Conservation (phyloP, 2,797 vertebrate species). For the Enteromius paludinosus region DNA sequence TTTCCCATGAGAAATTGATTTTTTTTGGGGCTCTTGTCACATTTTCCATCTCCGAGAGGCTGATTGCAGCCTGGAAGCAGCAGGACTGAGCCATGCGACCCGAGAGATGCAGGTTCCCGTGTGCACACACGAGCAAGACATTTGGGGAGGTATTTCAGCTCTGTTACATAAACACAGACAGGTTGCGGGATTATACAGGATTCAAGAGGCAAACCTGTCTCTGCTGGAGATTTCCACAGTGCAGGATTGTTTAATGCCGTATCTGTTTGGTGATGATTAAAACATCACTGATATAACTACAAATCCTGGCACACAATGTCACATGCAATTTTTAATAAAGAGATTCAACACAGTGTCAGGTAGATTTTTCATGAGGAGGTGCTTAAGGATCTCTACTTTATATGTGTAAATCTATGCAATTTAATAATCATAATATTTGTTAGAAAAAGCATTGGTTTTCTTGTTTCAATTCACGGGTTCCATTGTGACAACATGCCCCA, state of each 20-base stretch:
- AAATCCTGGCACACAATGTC: constrained; percentile 42
- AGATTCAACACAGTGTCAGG: constrained; percentile 28
- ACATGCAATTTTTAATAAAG: constrained; percentile 40
- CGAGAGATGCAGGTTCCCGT: constrained; percentile 27
- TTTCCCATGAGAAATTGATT: background rate
- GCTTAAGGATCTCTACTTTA: background rate
- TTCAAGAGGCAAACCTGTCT: constrained; percentile 52
- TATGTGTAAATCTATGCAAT: background rate
- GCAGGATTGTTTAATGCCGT: constrained; percentile 43
- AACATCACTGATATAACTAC: constrained; percentile 50
- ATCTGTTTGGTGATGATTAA: constrained; percentile 51
- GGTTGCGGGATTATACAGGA: constrained; percentile 54
- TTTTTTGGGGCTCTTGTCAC: background rate
- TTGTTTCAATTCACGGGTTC: background rate
- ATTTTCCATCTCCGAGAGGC: constrained; percentile 6
- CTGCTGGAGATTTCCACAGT: constrained; percentile 44
- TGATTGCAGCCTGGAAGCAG: constrained; percentile 1
- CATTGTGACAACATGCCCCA: background rate
- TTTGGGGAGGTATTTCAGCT: constrained; percentile 47
- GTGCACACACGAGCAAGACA: constrained; percentile 16
- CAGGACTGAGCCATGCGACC: constrained; percentile 2
- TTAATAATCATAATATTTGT: background rate
- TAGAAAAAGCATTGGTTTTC: background rate
- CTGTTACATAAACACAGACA: constrained; percentile 55
- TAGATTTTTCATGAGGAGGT: background rate